Evolutionary conservation across 2,797 vertebrate genomes (phyloP).

Genomic region (Hydrolagus colliei): DNA sequence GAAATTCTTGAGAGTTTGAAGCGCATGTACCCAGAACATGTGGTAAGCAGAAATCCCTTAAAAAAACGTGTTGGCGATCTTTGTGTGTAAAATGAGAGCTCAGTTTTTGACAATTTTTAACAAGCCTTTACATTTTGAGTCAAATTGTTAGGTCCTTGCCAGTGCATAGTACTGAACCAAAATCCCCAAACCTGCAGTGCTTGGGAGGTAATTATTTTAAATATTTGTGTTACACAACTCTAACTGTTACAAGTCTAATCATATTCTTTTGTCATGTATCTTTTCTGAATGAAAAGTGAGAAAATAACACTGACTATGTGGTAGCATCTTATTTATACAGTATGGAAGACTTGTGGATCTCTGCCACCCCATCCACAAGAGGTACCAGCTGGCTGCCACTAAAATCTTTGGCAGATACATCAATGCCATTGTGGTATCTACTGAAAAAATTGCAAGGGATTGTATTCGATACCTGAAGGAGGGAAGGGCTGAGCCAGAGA

Average conservation of each 20-base stretch:
- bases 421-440: conserved; percentile 74
- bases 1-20: conserved; percentile 72
- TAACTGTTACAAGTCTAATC: no score
- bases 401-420: conserved; percentile 82
- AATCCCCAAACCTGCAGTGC: background rate
- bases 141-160: no score
- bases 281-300: no score
- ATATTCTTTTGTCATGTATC: no score
- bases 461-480: conserved; percentile 82
- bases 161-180: no score
- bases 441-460: conserved; percentile 75
- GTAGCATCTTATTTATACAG: conserved; percentile 49
- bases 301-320: background rate
- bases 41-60: conserved; percentile 61
- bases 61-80: no score
- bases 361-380: conserved; percentile 88
- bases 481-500: conserved; percentile 80
- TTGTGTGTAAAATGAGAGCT: no score
- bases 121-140: no score
- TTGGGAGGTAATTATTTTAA: background rate
- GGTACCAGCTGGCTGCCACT: conserved; percentile 86
- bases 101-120: no score
- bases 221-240: background rate
- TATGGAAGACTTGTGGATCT: conserved; percentile 81
- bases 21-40: conserved; percentile 69